Percentiles rank a stretch among this genome's conserved stretches.
These are phyloP conservation scores for Indicator indicator DNA, from an alignment of 2,113 vertebrate species.

Conservation along the genomic window DNA sequence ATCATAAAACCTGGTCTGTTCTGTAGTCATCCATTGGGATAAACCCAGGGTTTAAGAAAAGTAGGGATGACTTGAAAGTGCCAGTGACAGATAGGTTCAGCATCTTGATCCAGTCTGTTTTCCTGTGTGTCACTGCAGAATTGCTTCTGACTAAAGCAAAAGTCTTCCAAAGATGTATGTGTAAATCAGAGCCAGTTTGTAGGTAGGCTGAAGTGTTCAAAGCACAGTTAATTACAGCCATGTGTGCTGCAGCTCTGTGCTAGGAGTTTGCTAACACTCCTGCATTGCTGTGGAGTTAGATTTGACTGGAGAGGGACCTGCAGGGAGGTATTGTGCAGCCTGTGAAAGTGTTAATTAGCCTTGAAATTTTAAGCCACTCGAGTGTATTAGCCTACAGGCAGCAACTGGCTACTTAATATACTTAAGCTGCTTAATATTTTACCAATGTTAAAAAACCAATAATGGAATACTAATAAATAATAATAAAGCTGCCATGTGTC, in stretches of 20 bases:
- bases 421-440: neutral
- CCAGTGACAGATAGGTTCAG: neutral
- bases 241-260: neutral
- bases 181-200: neutral
- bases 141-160: neutral
- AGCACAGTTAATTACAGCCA: neutral
- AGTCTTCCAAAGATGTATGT: neutral
- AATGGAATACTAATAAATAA: neutral
- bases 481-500: neutral
- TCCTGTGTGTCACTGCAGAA: neutral
- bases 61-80: neutral
- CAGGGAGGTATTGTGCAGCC: neutral
- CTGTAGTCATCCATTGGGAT: neutral
- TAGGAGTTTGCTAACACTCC: rapidly evolving
- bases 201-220: neutral
- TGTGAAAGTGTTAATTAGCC: neutral
- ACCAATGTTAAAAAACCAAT: neutral
- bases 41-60: neutral
- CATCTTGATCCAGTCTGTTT: neutral
- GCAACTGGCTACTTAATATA: neutral
- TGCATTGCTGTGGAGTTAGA: no score
- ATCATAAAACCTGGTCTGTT: neutral
- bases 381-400: neutral
- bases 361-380: neutral
- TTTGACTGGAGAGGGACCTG: neutral